These are phyloP conservation scores for Mesaphorura yosii DNA, from an alignment of 1,140 invertebrate genomes.

Conservation along the genomic window DNA sequence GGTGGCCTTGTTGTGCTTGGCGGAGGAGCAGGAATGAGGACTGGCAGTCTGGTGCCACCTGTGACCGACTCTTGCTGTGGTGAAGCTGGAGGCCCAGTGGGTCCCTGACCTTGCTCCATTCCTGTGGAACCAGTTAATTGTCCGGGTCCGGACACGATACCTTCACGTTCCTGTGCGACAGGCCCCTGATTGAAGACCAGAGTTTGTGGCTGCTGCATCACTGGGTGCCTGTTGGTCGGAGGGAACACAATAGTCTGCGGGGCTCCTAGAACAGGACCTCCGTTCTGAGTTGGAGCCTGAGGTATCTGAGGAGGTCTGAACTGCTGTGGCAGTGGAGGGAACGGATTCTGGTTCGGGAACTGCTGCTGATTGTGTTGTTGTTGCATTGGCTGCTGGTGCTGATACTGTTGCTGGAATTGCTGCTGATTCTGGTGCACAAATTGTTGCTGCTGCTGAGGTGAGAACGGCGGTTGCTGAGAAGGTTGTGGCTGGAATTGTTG, in stretches of 20 bases:
- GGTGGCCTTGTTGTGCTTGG: not conserved
- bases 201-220: not conserved
- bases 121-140: not conserved
- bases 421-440: not conserved
- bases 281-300: not conserved
- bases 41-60: not conserved
- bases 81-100: not conserved
- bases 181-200: not conserved
- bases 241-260: no score
- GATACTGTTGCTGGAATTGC: not conserved
- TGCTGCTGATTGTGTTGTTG: not conserved
- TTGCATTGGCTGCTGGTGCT: constrained; percentile 1
- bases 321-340: not conserved
- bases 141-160: not conserved
- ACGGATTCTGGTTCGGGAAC: not conserved
- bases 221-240: not conserved
- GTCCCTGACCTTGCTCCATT: not conserved
- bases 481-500: not conserved
- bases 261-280: no score
- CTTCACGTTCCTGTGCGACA: not conserved
- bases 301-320: not conserved
- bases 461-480: not conserved
- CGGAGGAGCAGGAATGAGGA: constrained; percentile 7
- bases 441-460: not conserved
- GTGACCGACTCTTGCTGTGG: not conserved